phyloP scores from a whole-genome alignment of 1,140 invertebrate genomes.

The Pachyrhynchus sulphureomaculatus region DNA sequence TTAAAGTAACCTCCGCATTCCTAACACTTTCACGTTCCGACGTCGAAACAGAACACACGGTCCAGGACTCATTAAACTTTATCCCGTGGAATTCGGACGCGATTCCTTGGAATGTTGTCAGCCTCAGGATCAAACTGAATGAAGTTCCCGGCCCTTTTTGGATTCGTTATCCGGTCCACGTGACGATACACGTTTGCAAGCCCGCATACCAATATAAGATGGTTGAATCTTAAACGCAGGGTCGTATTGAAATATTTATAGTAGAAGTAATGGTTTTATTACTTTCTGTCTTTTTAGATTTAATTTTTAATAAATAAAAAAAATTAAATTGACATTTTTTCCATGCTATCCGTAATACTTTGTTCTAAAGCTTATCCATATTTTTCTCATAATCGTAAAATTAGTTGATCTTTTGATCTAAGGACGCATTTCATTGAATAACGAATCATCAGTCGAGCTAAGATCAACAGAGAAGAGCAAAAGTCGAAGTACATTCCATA shows the following conservation, averaged over 20 bases:
- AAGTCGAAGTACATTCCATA: too few relatives aligned
- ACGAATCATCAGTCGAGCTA: too few relatives aligned
- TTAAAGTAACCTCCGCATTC: too few relatives aligned
- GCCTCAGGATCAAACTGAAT: background rate
- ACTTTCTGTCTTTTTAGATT: too few relatives aligned
- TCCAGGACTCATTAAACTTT: conserved; percentile 11
- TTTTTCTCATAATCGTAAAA: too few relatives aligned
- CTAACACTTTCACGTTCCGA: conserved; percentile 4
- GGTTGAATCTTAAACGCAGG: background rate
- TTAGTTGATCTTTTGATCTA: too few relatives aligned
- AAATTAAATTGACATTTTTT: too few relatives aligned
- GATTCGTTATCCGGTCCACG: conserved; percentile 10
- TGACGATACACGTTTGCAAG: background rate
- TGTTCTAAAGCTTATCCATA: too few relatives aligned
- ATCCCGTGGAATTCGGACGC: conserved; percentile 2
- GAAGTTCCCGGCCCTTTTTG: background rate
- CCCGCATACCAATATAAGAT: conserved; percentile 2
- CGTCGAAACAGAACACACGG: conserved; percentile 6
- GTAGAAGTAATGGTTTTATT: background rate
- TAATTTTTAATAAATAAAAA: too few relatives aligned
- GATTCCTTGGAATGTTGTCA: conserved; percentile 15
- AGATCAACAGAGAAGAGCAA: too few relatives aligned
- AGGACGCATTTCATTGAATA: too few relatives aligned
- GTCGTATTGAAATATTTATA: background rate
- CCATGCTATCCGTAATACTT: too few relatives aligned